A percentile compares a stretch with the other conserved stretches of the same genome.
These are phyloP conservation scores for Proales similis DNA, from an alignment of 1,140 invertebrate species.

Conservation along the genomic window DNA sequence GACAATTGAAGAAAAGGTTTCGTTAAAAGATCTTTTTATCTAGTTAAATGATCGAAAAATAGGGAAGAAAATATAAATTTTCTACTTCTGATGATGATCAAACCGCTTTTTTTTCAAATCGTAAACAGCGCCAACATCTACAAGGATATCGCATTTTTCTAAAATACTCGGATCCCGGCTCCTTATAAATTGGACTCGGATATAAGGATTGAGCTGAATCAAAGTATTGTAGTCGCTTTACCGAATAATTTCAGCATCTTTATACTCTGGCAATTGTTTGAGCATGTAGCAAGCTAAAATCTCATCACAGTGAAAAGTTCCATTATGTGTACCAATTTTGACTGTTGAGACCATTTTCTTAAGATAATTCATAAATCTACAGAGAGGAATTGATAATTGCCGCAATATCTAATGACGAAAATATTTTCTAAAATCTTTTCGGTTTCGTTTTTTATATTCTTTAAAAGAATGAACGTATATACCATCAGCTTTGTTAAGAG, in stretches of 20 bases:
- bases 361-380: background rate
- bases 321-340: slow-evolving; percentile 60
- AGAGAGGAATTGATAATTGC: background rate
- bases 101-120: slow-evolving; percentile 68
- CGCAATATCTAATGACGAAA: background rate
- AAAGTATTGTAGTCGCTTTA: slow-evolving; percentile 39
- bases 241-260: slow-evolving; percentile 73
- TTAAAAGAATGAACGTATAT: too few relatives aligned
- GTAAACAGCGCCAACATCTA: slow-evolving; percentile 89
- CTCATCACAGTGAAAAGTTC: slow-evolving; percentile 89
- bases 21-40: slow-evolving; percentile 61
- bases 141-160: slow-evolving; percentile 79
- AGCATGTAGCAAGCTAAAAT: slow-evolving; percentile 84
- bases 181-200: slow-evolving; percentile 45
- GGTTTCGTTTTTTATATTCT: background rate
- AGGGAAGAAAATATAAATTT: slow-evolving; percentile 17
- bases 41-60: slow-evolving; percentile 38
- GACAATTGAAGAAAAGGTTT: slow-evolving; percentile 60
- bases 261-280: slow-evolving; percentile 69
- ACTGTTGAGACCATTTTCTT: slow-evolving; percentile 40
- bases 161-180: slow-evolving; percentile 63
- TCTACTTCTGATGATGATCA: slow-evolving; percentile 87
- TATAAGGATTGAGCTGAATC: background rate
- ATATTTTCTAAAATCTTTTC: slow-evolving; percentile 7
- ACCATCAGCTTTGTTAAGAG: too few relatives aligned